Base-by-base conservation (phyloP, 2,888 invertebrate genomes). In the Dryomyza anilis region DNA sequence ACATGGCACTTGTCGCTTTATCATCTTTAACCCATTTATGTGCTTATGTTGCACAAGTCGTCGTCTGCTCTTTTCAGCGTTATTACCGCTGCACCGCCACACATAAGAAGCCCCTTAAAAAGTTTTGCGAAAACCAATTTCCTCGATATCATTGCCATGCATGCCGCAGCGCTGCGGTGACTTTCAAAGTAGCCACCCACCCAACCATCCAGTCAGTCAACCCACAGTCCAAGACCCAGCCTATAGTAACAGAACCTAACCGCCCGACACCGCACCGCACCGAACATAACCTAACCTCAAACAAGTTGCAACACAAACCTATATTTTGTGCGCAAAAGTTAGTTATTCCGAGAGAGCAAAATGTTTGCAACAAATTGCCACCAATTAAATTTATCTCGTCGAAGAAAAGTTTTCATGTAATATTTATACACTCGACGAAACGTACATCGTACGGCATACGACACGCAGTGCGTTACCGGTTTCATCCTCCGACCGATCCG, bases 321-420 rank as follows among this genome's bases (percentile, higher is more conserved):
- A 10, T 16, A 45, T 39, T 61, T 36, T 36, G 29, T 52, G 25
- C 53, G 29, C 19, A 43, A 23, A 39, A 61, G 52, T 52, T 23
- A 25, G 43, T 25, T 43, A 12, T 16, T 29, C 30, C n/a, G 48
- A 3, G 7, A 23, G 23, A 5, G 48, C 14, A 60, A 63, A 65
- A 63, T 72, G 73, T 71, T 76, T 67, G 74, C 75, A 72, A 73
- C 76, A 78, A 77, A 77, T 76, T 78, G 76, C 77, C 75, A 70
- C 76, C 77, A 77, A 77, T 78, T 77, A 77, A 77, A 78, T 78
- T 77, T 77, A 78, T 77, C 78, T 78, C 73, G 74, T 76, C n/a
- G n/a, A n/a, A 74, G 75, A 72, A 77, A 77, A 78, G 71, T 77
- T 78, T 77, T 73, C 74, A 75, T 76, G 75, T 72, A 72, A 73